Evolutionary conservation across 1,140 invertebrate species (phyloP).

Genomic region (Sarcophaga bullata): DNA sequence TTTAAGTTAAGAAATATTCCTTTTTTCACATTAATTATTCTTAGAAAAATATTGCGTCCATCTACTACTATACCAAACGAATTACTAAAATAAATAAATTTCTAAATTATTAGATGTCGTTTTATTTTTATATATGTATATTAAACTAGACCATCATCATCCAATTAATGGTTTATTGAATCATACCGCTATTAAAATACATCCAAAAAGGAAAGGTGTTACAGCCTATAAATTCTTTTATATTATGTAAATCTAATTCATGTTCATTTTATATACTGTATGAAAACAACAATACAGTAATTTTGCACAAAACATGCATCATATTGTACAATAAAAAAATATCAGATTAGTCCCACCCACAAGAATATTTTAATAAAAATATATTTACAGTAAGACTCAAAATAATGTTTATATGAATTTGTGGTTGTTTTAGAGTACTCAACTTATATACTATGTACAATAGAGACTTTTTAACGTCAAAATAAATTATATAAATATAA

Average conservation of each 20-base stretch:
- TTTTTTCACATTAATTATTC: background rate
- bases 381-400: too few species aligned
- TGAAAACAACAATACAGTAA: background rate
- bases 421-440: too few species aligned
- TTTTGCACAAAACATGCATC: conserved; percentile 11
- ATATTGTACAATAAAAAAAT: background rate
- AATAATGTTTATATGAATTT: too few species aligned
- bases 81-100: background rate
- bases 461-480: too few species aligned
- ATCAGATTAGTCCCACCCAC: background rate
- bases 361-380: background rate
- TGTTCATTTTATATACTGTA: background rate
- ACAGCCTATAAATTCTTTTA: conserved; percentile 10
- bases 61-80: background rate
- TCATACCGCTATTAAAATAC: background rate
- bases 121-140: too few species aligned
- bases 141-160: too few species aligned
- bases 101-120: too few species aligned
- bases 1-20: conserved; percentile 2
- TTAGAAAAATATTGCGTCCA: background rate
- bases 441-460: too few species aligned
- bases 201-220: background rate
- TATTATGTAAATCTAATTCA: conserved; percentile 5
- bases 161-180: too few species aligned
- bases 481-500: too few species aligned